Evolutionary conservation across 2,113 vertebrate species (phyloP).

Genomic region (Tetrao urogallus): DNA sequence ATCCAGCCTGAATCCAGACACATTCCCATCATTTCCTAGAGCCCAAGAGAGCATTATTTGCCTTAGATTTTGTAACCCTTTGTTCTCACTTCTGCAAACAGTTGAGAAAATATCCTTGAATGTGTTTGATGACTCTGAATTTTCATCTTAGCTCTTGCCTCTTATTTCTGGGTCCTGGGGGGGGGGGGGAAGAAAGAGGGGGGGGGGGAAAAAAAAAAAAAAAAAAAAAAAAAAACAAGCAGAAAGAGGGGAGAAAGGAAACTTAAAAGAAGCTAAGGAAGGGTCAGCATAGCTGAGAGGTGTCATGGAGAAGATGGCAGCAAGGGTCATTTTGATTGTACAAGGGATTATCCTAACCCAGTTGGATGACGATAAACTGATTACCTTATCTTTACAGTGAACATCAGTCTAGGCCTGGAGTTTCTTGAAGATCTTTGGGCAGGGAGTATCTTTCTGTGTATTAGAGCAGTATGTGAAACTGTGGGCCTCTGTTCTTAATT

Average conservation of each 20-base stretch:
- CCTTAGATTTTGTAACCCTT: not conserved
- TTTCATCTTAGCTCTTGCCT: not conserved
- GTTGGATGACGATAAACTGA: not conserved
- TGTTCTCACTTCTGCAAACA: not conserved
- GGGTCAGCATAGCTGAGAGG: not conserved
- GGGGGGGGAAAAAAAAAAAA: too few relatives aligned
- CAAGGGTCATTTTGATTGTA: not conserved
- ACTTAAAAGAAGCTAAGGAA: not conserved
- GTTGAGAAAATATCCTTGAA: not conserved
- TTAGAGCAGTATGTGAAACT: not conserved
- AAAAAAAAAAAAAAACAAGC: not conserved
- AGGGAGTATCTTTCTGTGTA: not conserved
- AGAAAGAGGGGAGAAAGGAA: not conserved
- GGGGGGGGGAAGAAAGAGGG: not conserved
- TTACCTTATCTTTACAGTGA: not conserved
- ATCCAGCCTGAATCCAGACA: not conserved
- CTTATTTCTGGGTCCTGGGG: not conserved
- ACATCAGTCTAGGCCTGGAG: not conserved
- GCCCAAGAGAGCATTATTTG: not conserved
- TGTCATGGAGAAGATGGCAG: not conserved
- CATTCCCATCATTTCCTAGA: not conserved
- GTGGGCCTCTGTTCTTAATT: not conserved
- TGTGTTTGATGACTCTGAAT: not conserved
- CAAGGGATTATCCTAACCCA: not conserved
- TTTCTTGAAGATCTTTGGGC: not conserved